Base-by-base conservation (phyloP, 1,140 invertebrate genomes). In the Drosophila busckii region DNA sequence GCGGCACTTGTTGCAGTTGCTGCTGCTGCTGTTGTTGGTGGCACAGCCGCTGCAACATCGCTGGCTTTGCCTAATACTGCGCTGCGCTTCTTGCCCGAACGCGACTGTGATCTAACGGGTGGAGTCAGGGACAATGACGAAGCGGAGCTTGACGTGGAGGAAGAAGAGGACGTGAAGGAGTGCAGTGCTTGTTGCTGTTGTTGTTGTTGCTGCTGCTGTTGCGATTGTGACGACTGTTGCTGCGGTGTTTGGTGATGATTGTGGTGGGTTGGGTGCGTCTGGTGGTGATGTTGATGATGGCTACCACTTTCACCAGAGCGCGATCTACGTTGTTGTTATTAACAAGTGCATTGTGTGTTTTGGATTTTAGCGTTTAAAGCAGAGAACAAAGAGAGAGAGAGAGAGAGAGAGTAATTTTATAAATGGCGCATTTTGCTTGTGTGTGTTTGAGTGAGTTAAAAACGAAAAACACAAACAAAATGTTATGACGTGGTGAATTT, bases 281-380 rank as follows among this genome's bases (percentile, higher is more conserved):
- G 37, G 13, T 62, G 49, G 6, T 62, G 50, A n/a, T 59, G 67
- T 16, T 70, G 70, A 50, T 84, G 78, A 35, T 82, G 70, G 41
- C 61, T 67, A 61, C 76, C 60, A 67, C 42, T 87, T 42, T 87
- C 85, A 52, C 85, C 85, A 45, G 85, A 86, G 26, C 84, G 85
- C 31, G 85, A 87, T 82, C 85, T 87, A 83, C 25, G 38, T 35
- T 38, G 17, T 38, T 25, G 28, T 38, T 20, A 10, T 23, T 42
- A 9, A 17, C 16, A 23, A 8, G 35, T 5, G 8, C 12, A 28
- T 4, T 26, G 12, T 22, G 17, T 0, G 17, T 26, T 10, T 10
- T 25, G 13, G 9, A 29, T 10, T 29, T 29, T n/a, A n/a, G n/a
- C n/a, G 10, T 40, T 15, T 22, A 15, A 16, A n/a, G n/a, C n/a